A percentile compares a stretch with the other conserved stretches of the same genome.
Conservation (phyloP, 2,888 invertebrate species). For the Kuschelorhynchus macadamiae region DNA sequence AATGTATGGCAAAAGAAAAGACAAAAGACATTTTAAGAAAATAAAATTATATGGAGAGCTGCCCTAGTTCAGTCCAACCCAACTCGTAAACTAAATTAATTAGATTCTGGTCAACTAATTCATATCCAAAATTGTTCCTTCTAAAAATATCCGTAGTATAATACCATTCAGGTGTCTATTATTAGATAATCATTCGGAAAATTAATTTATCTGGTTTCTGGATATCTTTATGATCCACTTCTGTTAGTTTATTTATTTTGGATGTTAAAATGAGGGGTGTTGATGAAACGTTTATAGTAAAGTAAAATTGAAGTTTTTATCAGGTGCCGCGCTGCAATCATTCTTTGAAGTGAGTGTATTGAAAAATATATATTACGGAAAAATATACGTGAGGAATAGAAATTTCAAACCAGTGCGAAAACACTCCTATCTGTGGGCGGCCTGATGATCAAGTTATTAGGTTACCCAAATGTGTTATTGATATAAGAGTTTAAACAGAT, state of each 20-base stretch:
- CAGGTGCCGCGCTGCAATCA: constrained; percentile 1
- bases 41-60: no score
- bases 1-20: no score
- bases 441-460: constrained; percentile 12
- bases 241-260: constrained; percentile 31
- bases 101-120: no score
- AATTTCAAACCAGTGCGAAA: background rate
- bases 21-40: no score
- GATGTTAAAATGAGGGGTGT: constrained; percentile 14
- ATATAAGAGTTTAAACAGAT: constrained; percentile 33
- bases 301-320: constrained; percentile 10
- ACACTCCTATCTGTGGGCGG: constrained; percentile 25
- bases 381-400: no score
- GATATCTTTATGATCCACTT: constrained; percentile 35
- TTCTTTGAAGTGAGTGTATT: background rate
- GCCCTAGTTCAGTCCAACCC: no score
- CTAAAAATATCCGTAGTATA: no score
- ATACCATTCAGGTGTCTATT: no score
- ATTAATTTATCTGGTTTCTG: constrained; percentile 17
- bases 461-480: constrained; percentile 32
- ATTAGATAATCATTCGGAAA: background rate
- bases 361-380: no score
- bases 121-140: no score
- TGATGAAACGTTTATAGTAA: constrained; percentile 27
- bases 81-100: no score